phyloP scores from a whole-genome alignment of 2,888 invertebrate species.

The Phaedon cochleariae region DNA sequence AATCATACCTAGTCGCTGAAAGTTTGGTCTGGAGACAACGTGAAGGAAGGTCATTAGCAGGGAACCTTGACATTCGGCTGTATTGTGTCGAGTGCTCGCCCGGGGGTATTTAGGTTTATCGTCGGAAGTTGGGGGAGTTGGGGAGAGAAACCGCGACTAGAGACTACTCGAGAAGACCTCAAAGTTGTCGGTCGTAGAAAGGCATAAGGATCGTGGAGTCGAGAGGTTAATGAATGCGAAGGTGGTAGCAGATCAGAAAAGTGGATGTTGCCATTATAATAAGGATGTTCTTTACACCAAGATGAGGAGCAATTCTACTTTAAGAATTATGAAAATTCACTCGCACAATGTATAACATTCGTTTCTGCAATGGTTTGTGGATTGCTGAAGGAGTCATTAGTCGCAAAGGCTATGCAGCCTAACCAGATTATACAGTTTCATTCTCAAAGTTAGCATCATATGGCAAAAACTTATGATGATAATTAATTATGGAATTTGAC shows the following conservation, averaged over 20 bases:
- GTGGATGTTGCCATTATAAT: no score
- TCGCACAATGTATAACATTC: no score
- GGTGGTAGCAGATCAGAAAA: neutral
- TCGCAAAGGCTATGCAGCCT: no score
- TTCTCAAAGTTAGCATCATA: no score
- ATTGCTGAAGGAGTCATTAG: no score
- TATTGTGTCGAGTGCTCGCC: constrained; percentile 7
- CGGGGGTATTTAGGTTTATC: constrained; percentile 15
- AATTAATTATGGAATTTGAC: no score
- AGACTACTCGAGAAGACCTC: neutral
- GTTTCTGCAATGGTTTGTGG: no score
- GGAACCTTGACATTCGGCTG: constrained; percentile 16
- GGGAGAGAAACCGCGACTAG: neutral
- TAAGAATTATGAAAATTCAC: no score
- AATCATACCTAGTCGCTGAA: neutral
- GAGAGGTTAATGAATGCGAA: neutral
- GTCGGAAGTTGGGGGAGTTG: constrained; percentile 6
- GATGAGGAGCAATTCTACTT: no score
- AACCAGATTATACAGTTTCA: no score
- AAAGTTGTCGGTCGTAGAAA: neutral
- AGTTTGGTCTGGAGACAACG: constrained; percentile 6
- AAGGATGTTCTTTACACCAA: no score
- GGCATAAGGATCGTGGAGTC: neutral
- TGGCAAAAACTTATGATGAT: no score
- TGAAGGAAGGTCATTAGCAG: constrained; percentile 5